phyloP scores from a whole-genome alignment of 2,888 invertebrate species.

The Drosophila histrio region DNA sequence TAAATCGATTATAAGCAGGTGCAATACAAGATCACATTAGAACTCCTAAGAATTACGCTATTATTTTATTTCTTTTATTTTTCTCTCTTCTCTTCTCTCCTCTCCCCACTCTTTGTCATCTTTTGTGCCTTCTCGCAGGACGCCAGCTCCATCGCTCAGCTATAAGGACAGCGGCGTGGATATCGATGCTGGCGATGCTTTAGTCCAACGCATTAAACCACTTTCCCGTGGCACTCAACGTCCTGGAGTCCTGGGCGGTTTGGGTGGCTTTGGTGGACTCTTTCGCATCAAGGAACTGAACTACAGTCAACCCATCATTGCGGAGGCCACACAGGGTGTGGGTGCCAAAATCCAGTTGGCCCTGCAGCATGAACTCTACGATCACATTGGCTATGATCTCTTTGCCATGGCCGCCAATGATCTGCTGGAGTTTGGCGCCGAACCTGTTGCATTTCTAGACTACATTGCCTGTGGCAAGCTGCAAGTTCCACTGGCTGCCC shows the following conservation, averaged over 20 bases:
- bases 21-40: background rate
- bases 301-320: slow-evolving; percentile 92
- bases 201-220: slow-evolving; percentile 93
- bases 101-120: background rate
- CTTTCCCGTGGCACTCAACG: slow-evolving; percentile 91
- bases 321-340: slow-evolving; percentile 98
- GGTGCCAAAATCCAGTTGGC: slow-evolving; percentile 98
- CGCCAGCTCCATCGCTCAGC: slow-evolving; percentile 85
- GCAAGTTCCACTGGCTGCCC: slow-evolving; percentile 89
- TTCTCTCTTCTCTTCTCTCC: background rate
- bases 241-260: slow-evolving; percentile 90
- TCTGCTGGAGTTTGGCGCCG: slow-evolving; percentile 96
- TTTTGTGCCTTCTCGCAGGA: background rate
- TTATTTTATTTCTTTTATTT: background rate
- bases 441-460: slow-evolving; percentile 97
- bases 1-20: background rate
- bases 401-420: slow-evolving; percentile 99
- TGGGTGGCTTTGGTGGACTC: slow-evolving; percentile 97
- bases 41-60: background rate
- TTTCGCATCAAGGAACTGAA: slow-evolving; percentile 91
- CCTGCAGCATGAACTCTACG: slow-evolving; percentile 90
- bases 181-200: slow-evolving; percentile 94
- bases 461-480: slow-evolving; percentile 97
- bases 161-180: slow-evolving; percentile 97
- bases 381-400: slow-evolving; percentile 95